phyloP scores from a whole-genome alignment of 1,140 invertebrate genomes.

The Cepaea nemoralis region DNA sequence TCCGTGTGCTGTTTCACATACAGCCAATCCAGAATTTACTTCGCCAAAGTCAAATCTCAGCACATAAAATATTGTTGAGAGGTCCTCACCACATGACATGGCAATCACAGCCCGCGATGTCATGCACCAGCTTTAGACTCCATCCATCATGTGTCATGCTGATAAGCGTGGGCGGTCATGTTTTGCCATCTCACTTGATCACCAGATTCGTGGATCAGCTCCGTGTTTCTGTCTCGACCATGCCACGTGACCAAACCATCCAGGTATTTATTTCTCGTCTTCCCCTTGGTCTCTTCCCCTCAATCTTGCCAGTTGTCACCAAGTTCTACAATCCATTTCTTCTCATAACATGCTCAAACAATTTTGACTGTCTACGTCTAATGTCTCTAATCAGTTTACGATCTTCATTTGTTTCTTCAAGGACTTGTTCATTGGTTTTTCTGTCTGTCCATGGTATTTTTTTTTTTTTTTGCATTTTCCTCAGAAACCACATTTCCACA shows the following conservation, averaged over 20 bases:
- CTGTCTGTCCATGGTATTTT: no score
- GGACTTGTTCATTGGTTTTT: no score
- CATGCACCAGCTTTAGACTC: neutral
- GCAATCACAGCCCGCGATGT: constrained; percentile 5
- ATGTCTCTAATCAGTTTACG: no score
- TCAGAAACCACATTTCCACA: no score
- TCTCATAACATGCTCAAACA: no score
- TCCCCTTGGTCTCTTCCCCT: constrained; percentile 26
- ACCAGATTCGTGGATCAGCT: neutral
- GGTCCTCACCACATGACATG: constrained; percentile 1
- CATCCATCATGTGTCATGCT: neutral
- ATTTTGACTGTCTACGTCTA: no score
- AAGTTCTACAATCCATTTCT: no score
- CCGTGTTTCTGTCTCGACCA: no score
- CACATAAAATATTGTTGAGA: neutral
- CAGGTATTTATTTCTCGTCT: constrained; percentile 24
- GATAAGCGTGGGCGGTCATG: neutral
- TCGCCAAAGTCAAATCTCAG: neutral
- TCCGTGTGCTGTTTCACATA: neutral
- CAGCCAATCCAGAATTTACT: neutral
- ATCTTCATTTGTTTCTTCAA: no score
- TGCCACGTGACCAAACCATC: neutral
- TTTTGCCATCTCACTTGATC: neutral
- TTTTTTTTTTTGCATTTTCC: no score
- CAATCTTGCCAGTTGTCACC: constrained; percentile 45